phyloP scores from a whole-genome alignment of 1,140 invertebrate genomes.

The Drosophila nebulosa region DNA sequence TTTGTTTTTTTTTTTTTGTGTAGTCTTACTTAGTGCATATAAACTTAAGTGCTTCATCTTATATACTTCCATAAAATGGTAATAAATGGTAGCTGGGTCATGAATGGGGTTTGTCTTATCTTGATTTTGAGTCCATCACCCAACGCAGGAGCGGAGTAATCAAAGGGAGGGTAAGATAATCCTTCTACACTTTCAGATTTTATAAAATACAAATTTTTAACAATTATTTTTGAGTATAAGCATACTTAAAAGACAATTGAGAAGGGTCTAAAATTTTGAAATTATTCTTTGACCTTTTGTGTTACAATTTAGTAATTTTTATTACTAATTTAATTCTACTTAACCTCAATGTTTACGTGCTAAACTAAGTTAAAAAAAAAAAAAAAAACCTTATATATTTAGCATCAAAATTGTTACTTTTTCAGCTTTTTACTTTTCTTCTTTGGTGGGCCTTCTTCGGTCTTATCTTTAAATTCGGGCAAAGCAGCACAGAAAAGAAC shows the following conservation, averaged over 20 bases:
- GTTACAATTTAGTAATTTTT: too few species aligned
- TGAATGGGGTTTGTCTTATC: neutral
- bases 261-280: too few species aligned
- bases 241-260: too few species aligned
- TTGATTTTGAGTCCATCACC: neutral
- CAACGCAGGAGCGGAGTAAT: neutral
- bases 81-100: conserved; percentile 17
- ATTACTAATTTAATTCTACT: too few species aligned
- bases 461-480: neutral
- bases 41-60: conserved; percentile 12
- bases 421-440: neutral
- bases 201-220: too few species aligned
- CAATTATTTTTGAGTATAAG: too few species aligned
- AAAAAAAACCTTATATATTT: too few species aligned
- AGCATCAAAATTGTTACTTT: conserved; percentile 81
- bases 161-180: too few species aligned
- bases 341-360: too few species aligned
- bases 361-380: too few species aligned
- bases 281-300: too few species aligned
- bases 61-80: conserved; percentile 22
- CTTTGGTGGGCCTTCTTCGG: neutral
- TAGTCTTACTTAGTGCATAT: conserved; percentile 6
- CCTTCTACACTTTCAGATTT: too few species aligned
- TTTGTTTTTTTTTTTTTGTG: conserved; percentile 5
- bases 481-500: conserved; percentile 86